Percentiles rank a stretch among this genome's conserved stretches.
These are phyloP conservation scores for Orcinus orca DNA, from an alignment of 2,113 vertebrate genomes.

Conservation along the genomic window DNA sequence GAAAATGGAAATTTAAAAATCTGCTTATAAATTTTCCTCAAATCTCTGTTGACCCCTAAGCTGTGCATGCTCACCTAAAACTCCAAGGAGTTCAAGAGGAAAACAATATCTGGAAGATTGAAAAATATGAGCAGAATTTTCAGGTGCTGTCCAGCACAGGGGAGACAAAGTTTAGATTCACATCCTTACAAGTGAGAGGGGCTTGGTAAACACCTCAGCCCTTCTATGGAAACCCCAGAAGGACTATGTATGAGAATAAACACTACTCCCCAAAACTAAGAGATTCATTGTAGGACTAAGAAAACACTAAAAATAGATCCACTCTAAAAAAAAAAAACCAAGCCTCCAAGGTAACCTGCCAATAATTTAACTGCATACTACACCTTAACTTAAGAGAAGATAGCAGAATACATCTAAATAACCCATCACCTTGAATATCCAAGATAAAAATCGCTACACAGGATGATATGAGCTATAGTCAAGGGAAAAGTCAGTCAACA, in stretches of 20 bases:
- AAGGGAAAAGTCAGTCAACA: not conserved
- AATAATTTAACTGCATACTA: not conserved
- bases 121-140: not conserved
- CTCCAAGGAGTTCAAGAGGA: not conserved
- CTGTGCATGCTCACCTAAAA: not conserved
- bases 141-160: not conserved
- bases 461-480: not conserved
- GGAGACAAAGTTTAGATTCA: not conserved
- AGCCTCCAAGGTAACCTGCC: not conserved
- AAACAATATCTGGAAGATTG: not conserved
- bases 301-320: not conserved
- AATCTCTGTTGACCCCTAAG: not conserved
- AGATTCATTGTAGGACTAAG: not conserved
- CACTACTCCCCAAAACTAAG: not conserved
- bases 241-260: not conserved
- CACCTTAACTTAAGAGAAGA: not conserved
- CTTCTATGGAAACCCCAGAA: not conserved
- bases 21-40: not conserved
- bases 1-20: not conserved
- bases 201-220: not conserved
- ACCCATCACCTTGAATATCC: not conserved
- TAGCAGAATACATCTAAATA: not conserved
- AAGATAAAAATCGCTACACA: not conserved
- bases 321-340: not conserved
- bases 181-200: not conserved